Percentiles rank a stretch among this genome's conserved stretches.
phyloP scores from a whole-genome alignment of 2,888 invertebrate genomes.

The Euplagia quadripunctaria region DNA sequence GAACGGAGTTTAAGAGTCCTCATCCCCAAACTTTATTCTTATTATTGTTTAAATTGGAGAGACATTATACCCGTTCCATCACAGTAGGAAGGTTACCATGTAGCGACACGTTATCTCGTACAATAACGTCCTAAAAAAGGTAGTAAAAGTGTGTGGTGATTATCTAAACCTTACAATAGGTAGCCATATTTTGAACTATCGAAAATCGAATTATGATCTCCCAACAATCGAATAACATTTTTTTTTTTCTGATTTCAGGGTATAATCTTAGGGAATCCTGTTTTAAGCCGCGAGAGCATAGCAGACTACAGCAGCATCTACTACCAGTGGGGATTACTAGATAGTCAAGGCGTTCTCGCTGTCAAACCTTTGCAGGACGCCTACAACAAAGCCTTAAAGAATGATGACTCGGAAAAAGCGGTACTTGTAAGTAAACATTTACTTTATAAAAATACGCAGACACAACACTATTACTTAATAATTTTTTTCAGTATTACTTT shows the following conservation, averaged over 20 bases:
- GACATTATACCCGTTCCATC: no score
- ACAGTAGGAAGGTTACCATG: background rate
- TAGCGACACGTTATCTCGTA: no score
- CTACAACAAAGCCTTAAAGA: slow-evolving; percentile 78
- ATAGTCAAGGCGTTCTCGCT: slow-evolving; percentile 71
- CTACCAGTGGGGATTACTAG: slow-evolving; percentile 86
- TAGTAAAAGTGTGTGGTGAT: no score
- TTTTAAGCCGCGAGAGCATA: slow-evolving; percentile 80
- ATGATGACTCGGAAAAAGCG: slow-evolving; percentile 67
- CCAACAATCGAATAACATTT: background rate
- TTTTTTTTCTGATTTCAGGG: slow-evolving; percentile 68
- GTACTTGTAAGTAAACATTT: slow-evolving; percentile 69
- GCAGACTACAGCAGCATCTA: slow-evolving; percentile 78
- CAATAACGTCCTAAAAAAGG: no score
- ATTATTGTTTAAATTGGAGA: background rate
- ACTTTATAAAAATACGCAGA: background rate
- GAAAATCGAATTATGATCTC: no score
- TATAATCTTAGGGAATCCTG: slow-evolving; percentile 85
- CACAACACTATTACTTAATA: no score
- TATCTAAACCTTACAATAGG: background rate
- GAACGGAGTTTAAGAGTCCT: no score
- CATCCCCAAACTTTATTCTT: no score
- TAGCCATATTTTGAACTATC: background rate
- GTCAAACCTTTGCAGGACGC: slow-evolving; percentile 68
- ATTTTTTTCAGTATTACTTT: no score